A percentile compares a stretch with the other conserved stretches of the same genome.
phyloP scores from a whole-genome alignment of 2,113 vertebrate species.

The Callipepla californica region DNA sequence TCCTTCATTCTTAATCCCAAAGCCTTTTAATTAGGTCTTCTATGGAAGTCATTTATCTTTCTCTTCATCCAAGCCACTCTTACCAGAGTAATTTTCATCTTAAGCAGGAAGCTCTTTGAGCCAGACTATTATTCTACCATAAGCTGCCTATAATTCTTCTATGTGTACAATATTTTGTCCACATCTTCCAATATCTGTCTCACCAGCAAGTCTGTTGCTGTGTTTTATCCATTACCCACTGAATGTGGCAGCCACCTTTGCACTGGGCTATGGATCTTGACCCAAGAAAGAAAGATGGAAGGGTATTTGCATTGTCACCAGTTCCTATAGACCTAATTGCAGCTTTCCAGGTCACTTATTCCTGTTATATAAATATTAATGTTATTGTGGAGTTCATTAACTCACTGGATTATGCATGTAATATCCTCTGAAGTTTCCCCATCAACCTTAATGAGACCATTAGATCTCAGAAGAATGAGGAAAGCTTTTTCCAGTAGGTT shows the following conservation, averaged over 20 bases:
- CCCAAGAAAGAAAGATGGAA: not conserved
- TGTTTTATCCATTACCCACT: not conserved
- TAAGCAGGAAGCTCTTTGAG: slow-evolving; percentile 25
- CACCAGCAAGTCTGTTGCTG: not conserved
- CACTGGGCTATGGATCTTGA: not conserved
- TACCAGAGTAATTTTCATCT: slow-evolving; percentile 28
- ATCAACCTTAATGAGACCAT: not conserved
- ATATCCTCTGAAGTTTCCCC: not conserved
- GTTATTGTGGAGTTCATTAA: not conserved
- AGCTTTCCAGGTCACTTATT: not conserved
- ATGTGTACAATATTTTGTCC: not conserved
- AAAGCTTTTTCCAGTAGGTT: not conserved
- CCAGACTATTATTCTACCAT: not conserved
- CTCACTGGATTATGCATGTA: not conserved
- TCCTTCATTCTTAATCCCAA: not conserved
- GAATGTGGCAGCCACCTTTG: not conserved
- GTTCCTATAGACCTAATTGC: not conserved
- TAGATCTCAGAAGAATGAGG: not conserved
- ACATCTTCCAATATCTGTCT: not conserved
- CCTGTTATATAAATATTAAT: slow-evolving; percentile 9
- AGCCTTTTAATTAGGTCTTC: slow-evolving; percentile 19
- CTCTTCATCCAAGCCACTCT: not conserved
- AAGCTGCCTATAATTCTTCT: not conserved
- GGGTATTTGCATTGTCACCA: not conserved
- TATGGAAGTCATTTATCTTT: slow-evolving; percentile 25